A percentile compares a stretch with the other conserved stretches of the same genome.
Conservation (phyloP, 2,113 vertebrate species). For the Grus americana region DNA sequence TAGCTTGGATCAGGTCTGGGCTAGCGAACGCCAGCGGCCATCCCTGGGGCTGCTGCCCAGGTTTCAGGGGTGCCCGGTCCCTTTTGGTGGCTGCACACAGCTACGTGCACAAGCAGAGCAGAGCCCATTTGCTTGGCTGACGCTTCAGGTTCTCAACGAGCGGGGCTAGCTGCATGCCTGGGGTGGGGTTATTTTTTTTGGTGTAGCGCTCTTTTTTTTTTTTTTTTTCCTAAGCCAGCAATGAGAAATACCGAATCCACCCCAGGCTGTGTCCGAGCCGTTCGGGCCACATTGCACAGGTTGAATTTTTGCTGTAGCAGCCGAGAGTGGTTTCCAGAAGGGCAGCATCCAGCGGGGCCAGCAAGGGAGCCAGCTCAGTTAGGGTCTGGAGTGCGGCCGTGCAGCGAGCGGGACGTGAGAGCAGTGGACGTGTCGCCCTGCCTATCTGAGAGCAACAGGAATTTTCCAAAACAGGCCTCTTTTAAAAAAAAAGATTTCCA, state of each 20-base stretch:
- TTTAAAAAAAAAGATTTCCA: not conserved
- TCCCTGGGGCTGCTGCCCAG: not conserved
- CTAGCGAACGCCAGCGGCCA: not conserved
- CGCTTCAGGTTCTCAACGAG: not conserved
- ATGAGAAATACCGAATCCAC: not conserved
- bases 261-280: not conserved
- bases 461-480: conserved; percentile 29
- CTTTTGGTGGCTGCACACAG: not conserved
- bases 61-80: not conserved
- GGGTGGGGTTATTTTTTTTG: not conserved
- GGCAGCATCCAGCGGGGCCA: not conserved
- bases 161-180: not conserved
- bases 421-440: not conserved
- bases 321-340: not conserved
- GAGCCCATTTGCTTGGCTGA: not conserved
- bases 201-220: not conserved
- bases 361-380: not conserved
- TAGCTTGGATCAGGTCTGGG: not conserved
- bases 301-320: not conserved
- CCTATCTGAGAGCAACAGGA: not conserved
- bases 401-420: not conserved
- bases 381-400: accelerated
- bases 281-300: not conserved
- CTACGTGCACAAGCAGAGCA: accelerated
- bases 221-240: not conserved